Evolutionary conservation across 1,140 invertebrate species (phyloP).

Genomic region (Drosophila ficusphila): DNA sequence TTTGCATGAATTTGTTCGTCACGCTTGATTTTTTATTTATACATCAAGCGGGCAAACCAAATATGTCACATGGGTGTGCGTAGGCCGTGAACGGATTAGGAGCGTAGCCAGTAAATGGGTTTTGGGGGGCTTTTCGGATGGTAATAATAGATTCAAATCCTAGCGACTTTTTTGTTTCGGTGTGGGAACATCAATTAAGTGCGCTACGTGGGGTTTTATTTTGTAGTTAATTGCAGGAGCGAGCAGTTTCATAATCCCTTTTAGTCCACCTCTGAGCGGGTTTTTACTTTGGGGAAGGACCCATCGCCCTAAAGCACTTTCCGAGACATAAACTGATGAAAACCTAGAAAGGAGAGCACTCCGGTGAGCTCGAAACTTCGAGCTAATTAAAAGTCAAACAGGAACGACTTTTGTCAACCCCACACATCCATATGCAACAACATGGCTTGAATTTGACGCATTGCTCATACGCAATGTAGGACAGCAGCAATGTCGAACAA

Average conservation of each 20-base stretch:
- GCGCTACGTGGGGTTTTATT: conserved; percentile 11
- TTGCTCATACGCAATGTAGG: conserved; percentile 47
- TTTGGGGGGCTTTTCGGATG: conserved; percentile 8
- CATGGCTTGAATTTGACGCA: conserved; percentile 32
- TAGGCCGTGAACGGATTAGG: conserved; percentile 52
- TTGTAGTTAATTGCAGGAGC: conserved; percentile 33
- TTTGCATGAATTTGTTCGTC: conserved; percentile 73
- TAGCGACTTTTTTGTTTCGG: neutral
- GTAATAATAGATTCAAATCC: conserved; percentile 37
- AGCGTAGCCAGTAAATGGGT: conserved; percentile 42
- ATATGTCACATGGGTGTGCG: conserved; percentile 75
- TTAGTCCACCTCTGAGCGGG: neutral
- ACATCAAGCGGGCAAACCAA: conserved; percentile 65
- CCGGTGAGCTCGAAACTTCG: neutral
- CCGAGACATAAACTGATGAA: neutral
- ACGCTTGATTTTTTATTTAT: conserved; percentile 79
- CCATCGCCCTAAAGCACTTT: conserved; percentile 18
- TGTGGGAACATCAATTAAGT: conserved; percentile 12
- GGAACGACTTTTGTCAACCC: neutral
- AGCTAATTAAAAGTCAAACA: conserved; percentile 47
- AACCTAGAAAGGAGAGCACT: neutral
- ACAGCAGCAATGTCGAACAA: conserved; percentile 37
- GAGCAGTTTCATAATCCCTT: conserved; percentile 3
- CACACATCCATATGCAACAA: neutral
- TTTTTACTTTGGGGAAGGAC: neutral